A percentile compares a stretch with the other conserved stretches of the same genome.
These are phyloP conservation scores for Calliphora vomitoria DNA, from an alignment of 2,888 invertebrate genomes.

Conservation along the genomic window DNA sequence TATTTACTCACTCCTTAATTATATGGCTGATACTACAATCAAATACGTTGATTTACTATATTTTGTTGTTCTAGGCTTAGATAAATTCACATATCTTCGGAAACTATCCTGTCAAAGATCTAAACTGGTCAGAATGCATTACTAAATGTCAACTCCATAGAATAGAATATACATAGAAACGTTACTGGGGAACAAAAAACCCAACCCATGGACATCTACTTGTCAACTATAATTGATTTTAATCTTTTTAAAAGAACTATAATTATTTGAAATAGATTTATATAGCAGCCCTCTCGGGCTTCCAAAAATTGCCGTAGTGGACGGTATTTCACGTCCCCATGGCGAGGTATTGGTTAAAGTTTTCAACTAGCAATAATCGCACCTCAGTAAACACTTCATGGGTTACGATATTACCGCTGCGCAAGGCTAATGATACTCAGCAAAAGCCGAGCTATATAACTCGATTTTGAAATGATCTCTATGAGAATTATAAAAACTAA, in stretches of 20 bases:
- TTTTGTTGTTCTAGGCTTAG: too few species aligned
- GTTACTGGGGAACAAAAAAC: too few species aligned
- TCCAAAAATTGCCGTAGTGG: constrained; percentile 85
- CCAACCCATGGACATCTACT: too few species aligned
- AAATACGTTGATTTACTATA: too few species aligned
- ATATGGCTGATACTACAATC: too few species aligned
- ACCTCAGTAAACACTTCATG: constrained; percentile 87
- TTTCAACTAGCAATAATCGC: constrained; percentile 97
- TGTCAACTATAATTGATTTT: too few species aligned
- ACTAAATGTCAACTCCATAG: too few species aligned
- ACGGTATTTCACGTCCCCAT: constrained; percentile 93
- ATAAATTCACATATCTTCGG: too few species aligned
- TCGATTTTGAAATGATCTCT: not conserved
- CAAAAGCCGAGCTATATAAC: not conserved
- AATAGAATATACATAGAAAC: too few species aligned
- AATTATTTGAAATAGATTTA: not conserved
- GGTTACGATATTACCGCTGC: constrained; percentile 64
- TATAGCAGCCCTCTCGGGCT: constrained; percentile 40
- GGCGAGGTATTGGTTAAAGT: constrained; percentile 97
- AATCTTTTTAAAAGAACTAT: not conserved
- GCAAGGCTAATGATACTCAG: constrained; percentile 30
- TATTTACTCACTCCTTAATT: too few species aligned
- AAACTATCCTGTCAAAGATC: too few species aligned
- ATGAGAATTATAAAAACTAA: not conserved
- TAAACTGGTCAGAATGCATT: too few species aligned